Evolutionary conservation across 2,888 invertebrate species (phyloP).

Genomic region (Meiosimyza decipiens): DNA sequence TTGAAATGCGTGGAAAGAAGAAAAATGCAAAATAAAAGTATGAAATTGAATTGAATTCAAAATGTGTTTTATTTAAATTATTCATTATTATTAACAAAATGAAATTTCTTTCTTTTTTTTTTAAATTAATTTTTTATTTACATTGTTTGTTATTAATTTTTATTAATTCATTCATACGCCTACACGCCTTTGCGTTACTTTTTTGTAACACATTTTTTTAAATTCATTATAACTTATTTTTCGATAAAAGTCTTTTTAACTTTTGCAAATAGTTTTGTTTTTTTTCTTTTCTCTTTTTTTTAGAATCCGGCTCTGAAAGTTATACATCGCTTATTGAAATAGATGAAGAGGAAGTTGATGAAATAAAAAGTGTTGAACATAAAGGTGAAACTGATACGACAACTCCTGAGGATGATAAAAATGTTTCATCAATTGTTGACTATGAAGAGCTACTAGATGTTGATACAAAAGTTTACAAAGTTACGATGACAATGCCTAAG

Average conservation of each 20-base stretch:
- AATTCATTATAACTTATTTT: constrained; percentile 15
- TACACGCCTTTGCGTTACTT: too few species aligned
- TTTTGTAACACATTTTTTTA: neutral
- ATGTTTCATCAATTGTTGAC: too few species aligned
- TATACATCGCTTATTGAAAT: constrained; percentile 10
- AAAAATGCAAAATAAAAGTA: constrained; percentile 29
- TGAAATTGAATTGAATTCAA: constrained; percentile 41
- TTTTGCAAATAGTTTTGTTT: constrained; percentile 35
- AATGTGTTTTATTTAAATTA: constrained; percentile 30
- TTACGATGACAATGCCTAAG: too few species aligned
- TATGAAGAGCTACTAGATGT: too few species aligned
- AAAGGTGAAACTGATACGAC: too few species aligned
- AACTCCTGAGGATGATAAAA: too few species aligned
- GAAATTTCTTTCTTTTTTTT: neutral
- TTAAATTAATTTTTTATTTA: constrained; percentile 20
- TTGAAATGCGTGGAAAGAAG: constrained; percentile 37
- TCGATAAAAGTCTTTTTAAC: constrained; percentile 24
- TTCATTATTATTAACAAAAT: constrained; percentile 24
- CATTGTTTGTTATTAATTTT: constrained; percentile 9
- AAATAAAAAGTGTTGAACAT: neutral
- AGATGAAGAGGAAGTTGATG: constrained; percentile 31
- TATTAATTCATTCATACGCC: too few species aligned
- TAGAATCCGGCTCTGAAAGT: constrained; percentile 39
- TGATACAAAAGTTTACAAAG: too few species aligned
- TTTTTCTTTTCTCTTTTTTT: constrained; percentile 32